Percentiles rank a stretch among this genome's conserved stretches.
phyloP scores from a whole-genome alignment of 2,797 vertebrate genomes.

The Gadopsis bispinosus region DNA sequence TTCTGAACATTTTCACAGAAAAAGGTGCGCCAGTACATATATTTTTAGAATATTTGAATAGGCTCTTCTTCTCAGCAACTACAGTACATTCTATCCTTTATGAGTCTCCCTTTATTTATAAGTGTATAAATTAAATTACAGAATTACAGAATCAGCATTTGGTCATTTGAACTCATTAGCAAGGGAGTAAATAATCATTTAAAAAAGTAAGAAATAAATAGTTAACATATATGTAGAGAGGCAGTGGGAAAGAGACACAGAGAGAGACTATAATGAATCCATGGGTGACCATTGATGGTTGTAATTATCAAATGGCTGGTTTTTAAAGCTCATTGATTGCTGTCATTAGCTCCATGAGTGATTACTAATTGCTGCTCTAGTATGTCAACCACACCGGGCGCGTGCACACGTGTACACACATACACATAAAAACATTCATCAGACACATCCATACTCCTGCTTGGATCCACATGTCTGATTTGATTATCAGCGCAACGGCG shows the following conservation, averaged over 20 bases:
- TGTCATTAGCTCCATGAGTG: constrained; percentile 89
- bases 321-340: constrained; percentile 91
- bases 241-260: constrained; percentile 1
- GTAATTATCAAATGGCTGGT: constrained; percentile 89
- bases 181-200: neutral
- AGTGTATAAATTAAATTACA: no score
- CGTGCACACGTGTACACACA: constrained; percentile 35
- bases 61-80: neutral
- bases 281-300: constrained; percentile 85
- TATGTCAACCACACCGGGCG: constrained; percentile 73
- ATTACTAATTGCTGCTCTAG: constrained; percentile 86
- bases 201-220: neutral
- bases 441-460: constrained; percentile 18
- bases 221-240: constrained; percentile 13
- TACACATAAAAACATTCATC: constrained; percentile 36
- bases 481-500: constrained; percentile 1
- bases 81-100: neutral
- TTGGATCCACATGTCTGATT: constrained; percentile 31
- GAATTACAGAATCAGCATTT: neutral
- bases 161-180: neutral
- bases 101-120: neutral
- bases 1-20: neutral
- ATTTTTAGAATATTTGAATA: neutral
- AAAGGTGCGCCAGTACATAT: neutral
- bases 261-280: constrained; percentile 79